Conservation (phyloP, 2,888 invertebrate species). For the Schizotus pectinicornis region DNA sequence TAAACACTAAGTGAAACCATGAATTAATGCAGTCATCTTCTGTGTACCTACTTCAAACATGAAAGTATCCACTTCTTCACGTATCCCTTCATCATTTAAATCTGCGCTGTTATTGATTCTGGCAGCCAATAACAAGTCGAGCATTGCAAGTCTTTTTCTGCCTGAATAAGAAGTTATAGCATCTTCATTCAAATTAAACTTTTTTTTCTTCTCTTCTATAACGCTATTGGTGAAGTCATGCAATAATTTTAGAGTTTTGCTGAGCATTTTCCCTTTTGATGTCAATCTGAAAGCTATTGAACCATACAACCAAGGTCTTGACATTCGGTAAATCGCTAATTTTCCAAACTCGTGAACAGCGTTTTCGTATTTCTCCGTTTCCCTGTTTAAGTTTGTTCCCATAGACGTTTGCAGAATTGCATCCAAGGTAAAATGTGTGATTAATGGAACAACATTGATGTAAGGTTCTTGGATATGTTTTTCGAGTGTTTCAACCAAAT, state of each 20-base stretch:
- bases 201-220: conserved; percentile 3
- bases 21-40: too few relatives aligned
- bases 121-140: conserved; percentile 62
- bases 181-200: not conserved
- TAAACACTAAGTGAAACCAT: too few relatives aligned
- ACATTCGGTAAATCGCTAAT: conserved; percentile 10
- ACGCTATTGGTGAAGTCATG: conserved; percentile 12
- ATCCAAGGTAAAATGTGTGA: conserved; percentile 34
- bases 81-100: conserved; percentile 62
- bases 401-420: conserved; percentile 28
- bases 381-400: conserved; percentile 20
- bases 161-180: not conserved
- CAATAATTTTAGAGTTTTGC: conserved; percentile 3
- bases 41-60: conserved; percentile 59
- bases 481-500: conserved; percentile 27
- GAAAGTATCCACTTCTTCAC: conserved; percentile 68
- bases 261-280: not conserved
- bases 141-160: conserved; percentile 62
- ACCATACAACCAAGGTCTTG: conserved; percentile 29
- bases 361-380: conserved; percentile 26
- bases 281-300: conserved; percentile 12
- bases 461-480: conserved; percentile 17
- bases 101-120: conserved; percentile 55
- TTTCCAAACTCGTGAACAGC: conserved; percentile 28
- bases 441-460: conserved; percentile 29